A percentile compares a stretch with the other conserved stretches of the same genome.
These are phyloP conservation scores for Philereme transversata DNA, from an alignment of 2,888 invertebrate genomes.

Conservation along the genomic window DNA sequence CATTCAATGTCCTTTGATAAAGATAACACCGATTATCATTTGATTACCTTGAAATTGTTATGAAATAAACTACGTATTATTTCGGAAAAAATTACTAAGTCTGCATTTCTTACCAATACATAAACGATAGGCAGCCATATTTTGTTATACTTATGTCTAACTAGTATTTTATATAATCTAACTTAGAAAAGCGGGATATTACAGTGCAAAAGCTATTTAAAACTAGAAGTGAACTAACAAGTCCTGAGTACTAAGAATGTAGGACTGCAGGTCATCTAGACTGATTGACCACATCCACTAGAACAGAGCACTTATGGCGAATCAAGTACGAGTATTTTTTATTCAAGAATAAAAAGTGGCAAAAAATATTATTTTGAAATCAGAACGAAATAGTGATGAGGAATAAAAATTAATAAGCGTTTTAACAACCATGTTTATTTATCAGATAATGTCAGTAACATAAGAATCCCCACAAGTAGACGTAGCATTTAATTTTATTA, in stretches of 20 bases:
- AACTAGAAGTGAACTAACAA: slow-evolving; percentile 62
- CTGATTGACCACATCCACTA: slow-evolving; percentile 78
- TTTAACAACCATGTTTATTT: no score
- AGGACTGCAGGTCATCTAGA: slow-evolving; percentile 71
- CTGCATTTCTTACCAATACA: no score
- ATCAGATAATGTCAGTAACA: no score
- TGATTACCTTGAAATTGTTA: slow-evolving; percentile 43
- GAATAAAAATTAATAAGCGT: no score
- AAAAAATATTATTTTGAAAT: no score
- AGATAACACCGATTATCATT: slow-evolving; percentile 40
- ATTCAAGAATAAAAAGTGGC: background rate
- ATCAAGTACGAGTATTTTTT: slow-evolving; percentile 42
- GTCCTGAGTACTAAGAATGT: slow-evolving; percentile 57
- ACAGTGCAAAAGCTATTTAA: slow-evolving; percentile 46
- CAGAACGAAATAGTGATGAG: no score
- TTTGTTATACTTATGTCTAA: no score
- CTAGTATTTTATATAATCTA: slow-evolving; percentile 11
- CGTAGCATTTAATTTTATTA: background rate
- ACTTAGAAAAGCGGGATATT: slow-evolving; percentile 44
- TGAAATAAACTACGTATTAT: background rate
- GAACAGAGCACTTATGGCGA: slow-evolving; percentile 53
- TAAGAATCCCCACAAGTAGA: no score
- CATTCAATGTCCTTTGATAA: slow-evolving; percentile 29
- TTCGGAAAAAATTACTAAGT: no score
- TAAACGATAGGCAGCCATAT: no score